These are phyloP conservation scores for Callipepla californica DNA, from an alignment of 2,113 vertebrate genomes.

Conservation along the genomic window DNA sequence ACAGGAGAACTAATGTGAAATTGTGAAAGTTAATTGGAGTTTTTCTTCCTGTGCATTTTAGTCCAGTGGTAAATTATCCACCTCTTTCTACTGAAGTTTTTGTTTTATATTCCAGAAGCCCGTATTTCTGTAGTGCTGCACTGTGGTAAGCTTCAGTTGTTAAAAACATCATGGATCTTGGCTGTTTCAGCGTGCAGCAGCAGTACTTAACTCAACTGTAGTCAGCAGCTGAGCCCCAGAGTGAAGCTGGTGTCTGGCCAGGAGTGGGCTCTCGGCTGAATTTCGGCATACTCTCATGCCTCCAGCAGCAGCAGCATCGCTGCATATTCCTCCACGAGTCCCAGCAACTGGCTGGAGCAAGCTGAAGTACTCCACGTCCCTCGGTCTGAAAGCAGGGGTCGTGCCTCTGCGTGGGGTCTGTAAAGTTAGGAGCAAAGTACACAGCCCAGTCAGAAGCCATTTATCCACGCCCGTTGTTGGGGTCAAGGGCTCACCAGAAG, in stretches of 20 bases:
- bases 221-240: not conserved
- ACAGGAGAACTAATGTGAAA: not conserved
- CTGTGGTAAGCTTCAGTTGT: not conserved
- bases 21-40: not conserved
- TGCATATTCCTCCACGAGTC: not conserved
- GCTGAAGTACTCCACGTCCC: accelerated
- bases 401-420: not conserved
- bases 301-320: not conserved
- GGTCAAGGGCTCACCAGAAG: not conserved
- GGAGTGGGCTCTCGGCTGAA: not conserved
- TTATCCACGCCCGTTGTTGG: not conserved
- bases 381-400: not conserved
- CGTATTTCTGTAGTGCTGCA: not conserved
- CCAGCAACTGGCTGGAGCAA: not conserved
- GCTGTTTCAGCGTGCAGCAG: not conserved
- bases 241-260: not conserved
- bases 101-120: constrained; percentile 1
- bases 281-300: not conserved
- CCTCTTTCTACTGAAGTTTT: not conserved
- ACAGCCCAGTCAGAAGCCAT: not conserved
- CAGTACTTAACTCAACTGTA: not conserved
- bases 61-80: not conserved
- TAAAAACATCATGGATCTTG: not conserved
- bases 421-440: not conserved
- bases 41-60: constrained; percentile 40